Conservation (phyloP, 2,797 vertebrate genomes). For the Centropyge bicolor region DNA sequence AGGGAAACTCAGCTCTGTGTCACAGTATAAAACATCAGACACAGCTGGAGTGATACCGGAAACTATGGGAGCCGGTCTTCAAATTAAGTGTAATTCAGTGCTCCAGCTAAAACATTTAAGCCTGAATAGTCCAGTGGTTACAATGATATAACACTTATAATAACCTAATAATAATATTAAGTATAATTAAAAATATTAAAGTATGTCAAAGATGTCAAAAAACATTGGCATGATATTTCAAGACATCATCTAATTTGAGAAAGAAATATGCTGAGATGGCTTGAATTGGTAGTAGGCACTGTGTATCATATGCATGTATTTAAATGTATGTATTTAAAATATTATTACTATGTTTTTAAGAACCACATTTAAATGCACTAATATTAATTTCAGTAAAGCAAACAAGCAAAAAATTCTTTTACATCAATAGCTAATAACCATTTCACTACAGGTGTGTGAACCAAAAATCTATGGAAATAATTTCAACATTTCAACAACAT, state of each 20-base stretch:
- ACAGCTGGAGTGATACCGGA: conserved; percentile 27
- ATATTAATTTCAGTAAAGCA: not conserved
- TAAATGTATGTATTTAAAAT: not conserved
- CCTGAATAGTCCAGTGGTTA: not conserved
- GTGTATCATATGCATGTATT: not conserved
- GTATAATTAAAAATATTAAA: no score
- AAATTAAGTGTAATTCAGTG: conserved; percentile 37
- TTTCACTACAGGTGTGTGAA: not conserved
- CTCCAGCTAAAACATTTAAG: not conserved
- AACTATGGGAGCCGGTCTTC: not conserved
- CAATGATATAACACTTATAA: not conserved
- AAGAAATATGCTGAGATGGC: not conserved
- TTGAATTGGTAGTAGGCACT: not conserved
- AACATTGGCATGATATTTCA: not conserved
- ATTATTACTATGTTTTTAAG: no score
- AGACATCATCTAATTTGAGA: not conserved
- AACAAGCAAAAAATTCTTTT: no score
- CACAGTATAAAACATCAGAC: conserved; percentile 3
- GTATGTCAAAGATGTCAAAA: not conserved
- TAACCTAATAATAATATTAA: not conserved
- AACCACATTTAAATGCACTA: not conserved
- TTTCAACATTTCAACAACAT: not conserved
- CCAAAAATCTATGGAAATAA: not conserved
- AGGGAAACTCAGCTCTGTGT: conserved; percentile 33
- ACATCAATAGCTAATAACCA: no score